phyloP scores from a whole-genome alignment of 2,888 invertebrate species.

The Rutpela maculata region DNA sequence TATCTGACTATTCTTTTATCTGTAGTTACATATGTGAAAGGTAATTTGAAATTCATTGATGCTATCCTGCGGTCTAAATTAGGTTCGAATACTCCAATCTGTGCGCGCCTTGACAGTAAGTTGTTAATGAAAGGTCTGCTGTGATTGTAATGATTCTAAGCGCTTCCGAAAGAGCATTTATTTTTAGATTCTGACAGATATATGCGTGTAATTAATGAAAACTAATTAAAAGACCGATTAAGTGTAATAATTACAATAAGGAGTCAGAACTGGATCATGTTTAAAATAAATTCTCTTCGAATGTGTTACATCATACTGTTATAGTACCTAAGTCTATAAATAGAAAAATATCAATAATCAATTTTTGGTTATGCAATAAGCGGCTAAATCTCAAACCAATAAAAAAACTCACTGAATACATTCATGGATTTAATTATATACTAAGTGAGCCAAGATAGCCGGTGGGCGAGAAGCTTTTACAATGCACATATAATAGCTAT shows the following conservation, averaged over 20 bases:
- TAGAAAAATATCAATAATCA: slow-evolving; percentile 1
- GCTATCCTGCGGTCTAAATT: neutral
- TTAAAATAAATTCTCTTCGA: slow-evolving; percentile 12
- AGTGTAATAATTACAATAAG: slow-evolving; percentile 1
- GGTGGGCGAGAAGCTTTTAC: neutral
- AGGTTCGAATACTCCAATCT: neutral
- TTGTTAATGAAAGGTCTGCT: neutral
- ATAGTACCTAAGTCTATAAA: neutral
- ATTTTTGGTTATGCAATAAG: neutral
- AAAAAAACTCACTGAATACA: neutral
- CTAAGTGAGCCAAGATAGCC: neutral
- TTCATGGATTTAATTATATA: neutral
- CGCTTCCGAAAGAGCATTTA: slow-evolving; percentile 8
- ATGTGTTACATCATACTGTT: slow-evolving; percentile 14
- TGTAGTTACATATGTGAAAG: too few relatives aligned
- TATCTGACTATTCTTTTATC: too few relatives aligned
- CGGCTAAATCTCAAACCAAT: neutral
- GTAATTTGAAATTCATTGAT: too few relatives aligned
- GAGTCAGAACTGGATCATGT: slow-evolving; percentile 14
- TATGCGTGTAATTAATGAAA: slow-evolving; percentile 9
- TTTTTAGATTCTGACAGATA: slow-evolving; percentile 16
- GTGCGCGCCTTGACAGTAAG: neutral
- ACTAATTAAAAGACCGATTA: slow-evolving; percentile 18
- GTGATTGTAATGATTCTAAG: neutral
- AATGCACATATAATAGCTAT: neutral